These are phyloP conservation scores for Smutsia gigantea DNA, from an alignment of 2,797 vertebrate genomes.

Conservation along the genomic window DNA sequence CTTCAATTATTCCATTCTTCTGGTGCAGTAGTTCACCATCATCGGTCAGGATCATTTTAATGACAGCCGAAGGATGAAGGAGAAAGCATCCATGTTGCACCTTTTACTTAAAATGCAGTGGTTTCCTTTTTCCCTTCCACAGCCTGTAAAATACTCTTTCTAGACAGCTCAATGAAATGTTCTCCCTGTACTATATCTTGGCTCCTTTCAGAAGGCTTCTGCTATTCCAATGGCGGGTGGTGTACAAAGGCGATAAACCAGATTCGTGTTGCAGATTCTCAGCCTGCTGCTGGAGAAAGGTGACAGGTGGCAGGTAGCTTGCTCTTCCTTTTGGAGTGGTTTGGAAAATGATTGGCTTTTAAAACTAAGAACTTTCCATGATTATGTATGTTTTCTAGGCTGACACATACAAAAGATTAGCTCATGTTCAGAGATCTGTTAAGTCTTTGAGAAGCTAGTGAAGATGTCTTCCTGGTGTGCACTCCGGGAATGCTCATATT, in stretches of 20 bases:
- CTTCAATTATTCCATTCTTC: not conserved
- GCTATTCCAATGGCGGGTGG: conserved; percentile 2
- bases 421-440: not conserved
- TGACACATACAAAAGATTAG: not conserved
- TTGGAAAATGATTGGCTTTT: not conserved
- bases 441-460: not conserved
- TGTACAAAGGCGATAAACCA: not conserved
- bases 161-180: conserved; percentile 47
- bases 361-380: conserved; percentile 39
- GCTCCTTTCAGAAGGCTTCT: conserved; percentile 40
- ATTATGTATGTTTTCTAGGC: conserved; percentile 24
- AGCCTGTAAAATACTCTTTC: conserved; percentile 42
- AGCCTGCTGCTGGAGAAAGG: not conserved
- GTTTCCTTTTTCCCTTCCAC: conserved; percentile 51
- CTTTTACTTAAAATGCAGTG: conserved; percentile 53
- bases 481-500: not conserved
- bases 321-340: not conserved
- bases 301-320: not conserved
- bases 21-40: not conserved
- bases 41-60: conserved; percentile 42
- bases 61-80: conserved; percentile 31
- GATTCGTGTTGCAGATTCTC: not conserved
- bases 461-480: not conserved
- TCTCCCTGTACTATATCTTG: conserved; percentile 23
- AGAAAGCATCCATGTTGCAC: not conserved